Evolutionary conservation across 2,113 vertebrate species (phyloP).

Genomic region (Mormyrus lacerda): DNA sequence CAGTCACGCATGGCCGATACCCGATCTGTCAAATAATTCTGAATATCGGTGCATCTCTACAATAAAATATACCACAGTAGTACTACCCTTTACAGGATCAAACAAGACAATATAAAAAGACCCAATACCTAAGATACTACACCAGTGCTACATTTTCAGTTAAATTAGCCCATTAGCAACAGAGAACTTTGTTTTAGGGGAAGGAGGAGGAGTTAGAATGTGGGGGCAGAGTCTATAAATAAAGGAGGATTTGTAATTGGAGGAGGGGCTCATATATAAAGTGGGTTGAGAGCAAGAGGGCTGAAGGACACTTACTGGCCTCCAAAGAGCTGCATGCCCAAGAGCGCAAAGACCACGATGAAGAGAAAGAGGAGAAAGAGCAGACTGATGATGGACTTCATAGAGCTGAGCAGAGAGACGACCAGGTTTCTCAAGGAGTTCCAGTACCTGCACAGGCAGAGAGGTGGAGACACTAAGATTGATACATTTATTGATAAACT

Average conservation of each 20-base stretch:
- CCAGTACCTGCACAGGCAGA: conserved; percentile 74
- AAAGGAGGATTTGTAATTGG: background rate
- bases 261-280: background rate
- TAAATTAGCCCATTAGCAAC: background rate
- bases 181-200: background rate
- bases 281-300: background rate
- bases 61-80: background rate
- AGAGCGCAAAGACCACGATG: conserved; percentile 92
- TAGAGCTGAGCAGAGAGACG: conserved; percentile 92
- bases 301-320: conserved; percentile 76
- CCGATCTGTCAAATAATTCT: too few relatives aligned
- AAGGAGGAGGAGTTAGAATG: background rate
- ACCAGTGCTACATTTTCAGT: background rate
- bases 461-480: background rate
- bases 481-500: too few relatives aligned
- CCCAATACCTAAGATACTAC: background rate
- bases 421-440: conserved; percentile 91
- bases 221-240: background rate
- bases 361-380: conserved; percentile 97
- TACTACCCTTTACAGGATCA: background rate
- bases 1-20: too few relatives aligned
- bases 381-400: conserved; percentile 98
- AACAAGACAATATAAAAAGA: background rate
- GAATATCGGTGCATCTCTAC: too few relatives aligned
- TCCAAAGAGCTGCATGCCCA: conserved; percentile 98